These are phyloP conservation scores for Lasiurus borealis DNA, from an alignment of 2,113 vertebrate species.

Conservation along the genomic window DNA sequence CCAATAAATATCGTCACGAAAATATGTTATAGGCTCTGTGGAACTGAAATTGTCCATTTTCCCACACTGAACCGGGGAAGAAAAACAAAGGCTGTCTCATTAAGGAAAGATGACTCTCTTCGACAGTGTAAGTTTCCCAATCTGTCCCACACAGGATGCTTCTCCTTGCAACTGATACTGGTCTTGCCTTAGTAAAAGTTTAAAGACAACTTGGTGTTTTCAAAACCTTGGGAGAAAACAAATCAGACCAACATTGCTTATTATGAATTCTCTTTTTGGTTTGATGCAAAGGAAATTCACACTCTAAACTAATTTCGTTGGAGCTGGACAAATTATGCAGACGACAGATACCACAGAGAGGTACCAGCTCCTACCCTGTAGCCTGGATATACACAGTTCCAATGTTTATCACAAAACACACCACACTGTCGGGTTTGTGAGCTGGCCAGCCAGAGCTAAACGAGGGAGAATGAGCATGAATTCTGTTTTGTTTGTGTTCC, in stretches of 20 bases:
- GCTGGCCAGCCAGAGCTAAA: slow-evolving; percentile 43
- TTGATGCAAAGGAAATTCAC: slow-evolving; percentile 76
- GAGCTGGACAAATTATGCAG: slow-evolving; percentile 78
- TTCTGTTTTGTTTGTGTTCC: neutral
- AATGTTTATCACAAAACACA: slow-evolving; percentile 80
- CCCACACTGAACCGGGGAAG: neutral
- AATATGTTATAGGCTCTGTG: neutral
- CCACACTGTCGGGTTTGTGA: neutral
- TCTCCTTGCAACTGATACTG: neutral
- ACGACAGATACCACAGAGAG: slow-evolving; percentile 82
- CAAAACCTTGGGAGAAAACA: slow-evolving; percentile 74
- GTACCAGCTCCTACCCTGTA: slow-evolving; percentile 78
- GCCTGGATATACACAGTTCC: slow-evolving; percentile 84
- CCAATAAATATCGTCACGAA: neutral
- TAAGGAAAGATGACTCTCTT: neutral
- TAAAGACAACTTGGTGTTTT: slow-evolving; percentile 71
- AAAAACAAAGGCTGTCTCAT: neutral
- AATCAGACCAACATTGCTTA: slow-evolving; percentile 78
- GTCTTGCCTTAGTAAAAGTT: neutral
- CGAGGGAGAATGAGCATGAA: neutral
- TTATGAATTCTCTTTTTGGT: slow-evolving; percentile 87
- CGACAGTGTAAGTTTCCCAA: neutral
- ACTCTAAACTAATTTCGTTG: slow-evolving; percentile 81
- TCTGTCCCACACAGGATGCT: neutral
- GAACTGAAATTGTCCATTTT: neutral